Evolutionary conservation across 2,797 vertebrate genomes (phyloP).

Genomic region (Morus bassanus): DNA sequence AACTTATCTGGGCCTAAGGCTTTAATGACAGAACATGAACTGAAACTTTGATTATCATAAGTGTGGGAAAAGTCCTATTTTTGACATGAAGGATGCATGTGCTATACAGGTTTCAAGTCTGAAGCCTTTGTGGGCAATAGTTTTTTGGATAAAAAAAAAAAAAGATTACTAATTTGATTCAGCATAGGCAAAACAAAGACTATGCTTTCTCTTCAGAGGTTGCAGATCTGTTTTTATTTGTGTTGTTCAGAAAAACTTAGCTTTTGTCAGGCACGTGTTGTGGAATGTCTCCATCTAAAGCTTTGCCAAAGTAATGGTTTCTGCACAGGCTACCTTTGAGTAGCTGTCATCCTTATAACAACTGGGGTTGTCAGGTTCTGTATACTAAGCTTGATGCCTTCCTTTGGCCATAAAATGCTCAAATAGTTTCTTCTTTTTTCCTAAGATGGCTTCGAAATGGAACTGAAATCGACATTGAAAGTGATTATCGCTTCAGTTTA

Average conservation of each 20-base stretch:
- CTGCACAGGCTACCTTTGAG: background rate
- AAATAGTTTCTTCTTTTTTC: conserved; percentile 32
- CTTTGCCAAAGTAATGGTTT: background rate
- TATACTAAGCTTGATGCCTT: background rate
- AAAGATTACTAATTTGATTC: background rate
- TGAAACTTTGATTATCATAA: background rate
- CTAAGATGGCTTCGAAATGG: conserved; percentile 92
- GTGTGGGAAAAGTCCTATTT: background rate
- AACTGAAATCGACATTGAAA: conserved; percentile 82
- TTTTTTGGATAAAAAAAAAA: fast-evolving
- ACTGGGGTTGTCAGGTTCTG: background rate
- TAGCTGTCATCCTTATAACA: background rate
- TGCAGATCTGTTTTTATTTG: fast-evolving
- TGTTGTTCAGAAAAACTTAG: background rate
- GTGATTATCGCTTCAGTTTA: conserved; percentile 87
- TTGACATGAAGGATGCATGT: background rate
- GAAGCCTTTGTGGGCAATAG: fast-evolving
- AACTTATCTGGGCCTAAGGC: background rate
- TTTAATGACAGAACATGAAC: background rate
- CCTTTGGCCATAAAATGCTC: background rate
- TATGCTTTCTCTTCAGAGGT: background rate
- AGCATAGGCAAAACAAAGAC: background rate
- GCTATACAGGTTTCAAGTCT: background rate
- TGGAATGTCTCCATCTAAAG: background rate
- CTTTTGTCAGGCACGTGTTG: background rate